Conservation (phyloP, 2,113 vertebrate genomes). For the Elanus axillaris region DNA sequence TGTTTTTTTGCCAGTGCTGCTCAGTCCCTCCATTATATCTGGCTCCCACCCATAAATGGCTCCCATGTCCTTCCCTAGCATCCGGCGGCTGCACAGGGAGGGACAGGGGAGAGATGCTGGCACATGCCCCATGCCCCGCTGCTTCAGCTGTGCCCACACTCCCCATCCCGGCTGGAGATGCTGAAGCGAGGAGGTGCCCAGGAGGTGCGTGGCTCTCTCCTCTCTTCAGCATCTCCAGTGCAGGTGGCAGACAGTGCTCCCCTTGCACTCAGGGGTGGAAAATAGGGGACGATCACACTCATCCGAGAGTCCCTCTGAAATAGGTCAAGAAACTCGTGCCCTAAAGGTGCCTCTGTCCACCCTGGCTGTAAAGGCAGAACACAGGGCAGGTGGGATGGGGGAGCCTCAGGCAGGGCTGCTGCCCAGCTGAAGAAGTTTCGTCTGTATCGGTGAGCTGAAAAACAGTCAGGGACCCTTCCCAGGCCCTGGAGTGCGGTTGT, state of each 20-base stretch:
- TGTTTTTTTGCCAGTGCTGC: neutral
- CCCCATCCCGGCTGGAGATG: rapidly evolving
- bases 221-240: neutral
- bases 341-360: neutral
- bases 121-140: too few species aligned
- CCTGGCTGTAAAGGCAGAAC: neutral
- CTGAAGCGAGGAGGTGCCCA: neutral
- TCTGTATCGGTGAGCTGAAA: neutral
- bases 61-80: neutral
- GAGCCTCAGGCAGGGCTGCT: neutral
- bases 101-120: neutral
- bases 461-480: neutral
- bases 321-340: neutral
- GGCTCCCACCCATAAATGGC: neutral
- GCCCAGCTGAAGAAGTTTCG: neutral
- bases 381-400: neutral
- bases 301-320: neutral
- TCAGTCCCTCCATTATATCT: neutral
- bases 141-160: neutral
- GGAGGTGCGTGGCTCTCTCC: neutral
- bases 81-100: neutral
- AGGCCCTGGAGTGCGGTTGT: rapidly evolving
- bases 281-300: neutral
- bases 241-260: neutral
- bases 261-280: neutral